Conservation (phyloP, 2,888 invertebrate species). For the Blastobasis adustella region DNA sequence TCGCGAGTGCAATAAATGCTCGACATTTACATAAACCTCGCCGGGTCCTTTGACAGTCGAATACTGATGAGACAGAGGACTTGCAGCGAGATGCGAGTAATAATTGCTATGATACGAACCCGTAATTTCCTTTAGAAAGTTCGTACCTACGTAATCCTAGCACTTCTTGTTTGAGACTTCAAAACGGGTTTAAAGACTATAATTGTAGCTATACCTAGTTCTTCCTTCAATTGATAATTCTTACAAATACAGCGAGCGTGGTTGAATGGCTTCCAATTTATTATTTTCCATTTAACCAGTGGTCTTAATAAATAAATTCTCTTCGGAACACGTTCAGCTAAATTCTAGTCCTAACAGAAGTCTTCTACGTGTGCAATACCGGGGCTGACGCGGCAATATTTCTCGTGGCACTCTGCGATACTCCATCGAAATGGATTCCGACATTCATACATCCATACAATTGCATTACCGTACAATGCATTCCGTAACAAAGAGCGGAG, state of each 20-base stretch:
- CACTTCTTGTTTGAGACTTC: constrained; percentile 8
- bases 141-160: constrained; percentile 23
- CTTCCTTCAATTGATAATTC: too few species aligned
- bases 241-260: too few species aligned
- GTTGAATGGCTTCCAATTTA: too few species aligned
- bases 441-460: constrained; percentile 24
- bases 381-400: not conserved
- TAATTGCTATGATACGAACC: constrained; percentile 34
- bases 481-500: constrained; percentile 45
- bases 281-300: too few species aligned
- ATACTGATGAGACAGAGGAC: constrained; percentile 48
- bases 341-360: too few species aligned
- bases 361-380: too few species aligned
- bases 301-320: too few species aligned
- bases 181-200: too few species aligned
- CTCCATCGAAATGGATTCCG: too few species aligned
- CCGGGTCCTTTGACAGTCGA: constrained; percentile 44
- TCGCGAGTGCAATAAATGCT: constrained; percentile 45
- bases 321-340: too few species aligned
- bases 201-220: too few species aligned
- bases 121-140: constrained; percentile 43
- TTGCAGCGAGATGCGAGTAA: constrained; percentile 29
- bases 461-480: constrained; percentile 43
- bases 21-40: constrained; percentile 50
- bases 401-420: too few species aligned